Evolutionary conservation across 2,113 vertebrate genomes (phyloP).

Genomic region (Trematocara stigmaticum): DNA sequence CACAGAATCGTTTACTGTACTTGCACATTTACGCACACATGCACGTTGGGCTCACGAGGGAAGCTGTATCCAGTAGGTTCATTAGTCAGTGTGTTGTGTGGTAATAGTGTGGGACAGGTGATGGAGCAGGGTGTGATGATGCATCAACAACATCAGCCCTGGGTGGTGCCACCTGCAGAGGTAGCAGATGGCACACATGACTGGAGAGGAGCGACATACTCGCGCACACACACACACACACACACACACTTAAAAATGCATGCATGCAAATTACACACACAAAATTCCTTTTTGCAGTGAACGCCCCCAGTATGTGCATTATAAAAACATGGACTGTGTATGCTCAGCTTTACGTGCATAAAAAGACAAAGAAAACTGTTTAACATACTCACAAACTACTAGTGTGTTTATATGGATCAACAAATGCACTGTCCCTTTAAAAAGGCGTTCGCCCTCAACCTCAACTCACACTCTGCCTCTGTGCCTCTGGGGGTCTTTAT

Average conservation of each 20-base stretch:
- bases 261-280: not conserved
- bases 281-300: not conserved
- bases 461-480: not conserved
- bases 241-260: not conserved
- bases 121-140: slow-evolving; percentile 75
- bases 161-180: slow-evolving; percentile 73
- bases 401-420: not conserved
- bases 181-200: slow-evolving; percentile 76
- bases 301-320: not conserved
- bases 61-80: slow-evolving; percentile 45
- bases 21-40: not conserved
- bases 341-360: not conserved
- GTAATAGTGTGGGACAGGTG: slow-evolving; percentile 69
- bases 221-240: not conserved
- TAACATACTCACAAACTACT: not conserved
- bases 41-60: not conserved
- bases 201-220: slow-evolving; percentile 58
- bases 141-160: slow-evolving; percentile 75
- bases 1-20: not conserved
- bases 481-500: not conserved
- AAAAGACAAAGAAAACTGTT: not conserved
- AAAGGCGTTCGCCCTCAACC: not conserved
- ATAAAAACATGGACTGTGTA: not conserved
- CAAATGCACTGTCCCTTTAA: not conserved
- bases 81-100: slow-evolving; percentile 61